These are phyloP conservation scores for Venturia canescens DNA, from an alignment of 1,140 invertebrate species.

Conservation along the genomic window DNA sequence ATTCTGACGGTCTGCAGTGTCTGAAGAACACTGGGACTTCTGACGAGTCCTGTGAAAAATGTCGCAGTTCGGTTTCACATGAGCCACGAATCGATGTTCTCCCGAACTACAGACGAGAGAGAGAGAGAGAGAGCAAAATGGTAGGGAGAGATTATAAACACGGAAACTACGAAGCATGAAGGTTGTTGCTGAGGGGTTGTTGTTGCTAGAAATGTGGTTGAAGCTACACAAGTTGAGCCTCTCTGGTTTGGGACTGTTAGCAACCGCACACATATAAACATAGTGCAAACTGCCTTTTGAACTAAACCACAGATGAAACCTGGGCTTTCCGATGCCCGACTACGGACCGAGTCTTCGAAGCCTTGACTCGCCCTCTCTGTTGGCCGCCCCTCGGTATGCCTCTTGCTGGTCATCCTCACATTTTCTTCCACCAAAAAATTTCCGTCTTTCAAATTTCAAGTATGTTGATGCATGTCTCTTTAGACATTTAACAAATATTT, in stretches of 20 bases:
- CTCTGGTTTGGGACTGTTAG: conserved; percentile 34
- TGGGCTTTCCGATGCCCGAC: conserved; percentile 47
- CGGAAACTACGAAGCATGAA: background rate
- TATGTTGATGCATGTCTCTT: background rate
- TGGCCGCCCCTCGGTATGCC: background rate
- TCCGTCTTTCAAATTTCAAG: background rate
- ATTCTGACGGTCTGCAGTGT: too few relatives aligned
- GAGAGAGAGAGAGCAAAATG: conserved; percentile 1
- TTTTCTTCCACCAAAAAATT: conserved; percentile 48
- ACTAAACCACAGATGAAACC: conserved; percentile 58
- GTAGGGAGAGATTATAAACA: conserved; percentile 13
- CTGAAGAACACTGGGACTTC: too few relatives aligned
- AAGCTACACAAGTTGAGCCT: conserved; percentile 45
- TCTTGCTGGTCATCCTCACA: conserved; percentile 47
- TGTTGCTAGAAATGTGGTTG: conserved; percentile 39
- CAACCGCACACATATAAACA: conserved; percentile 58
- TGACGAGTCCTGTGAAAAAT: too few relatives aligned
- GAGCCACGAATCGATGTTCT: background rate
- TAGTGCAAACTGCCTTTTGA: conserved; percentile 55
- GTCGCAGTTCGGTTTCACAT: too few relatives aligned
- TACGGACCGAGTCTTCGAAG: conserved; percentile 33
- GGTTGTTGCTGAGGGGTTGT: background rate
- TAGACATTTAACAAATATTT: too few relatives aligned
- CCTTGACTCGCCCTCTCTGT: background rate
- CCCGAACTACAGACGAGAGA: background rate